Evolutionary conservation across 2,888 invertebrate genomes (phyloP).

Genomic region (Sesia bembeciformis): DNA sequence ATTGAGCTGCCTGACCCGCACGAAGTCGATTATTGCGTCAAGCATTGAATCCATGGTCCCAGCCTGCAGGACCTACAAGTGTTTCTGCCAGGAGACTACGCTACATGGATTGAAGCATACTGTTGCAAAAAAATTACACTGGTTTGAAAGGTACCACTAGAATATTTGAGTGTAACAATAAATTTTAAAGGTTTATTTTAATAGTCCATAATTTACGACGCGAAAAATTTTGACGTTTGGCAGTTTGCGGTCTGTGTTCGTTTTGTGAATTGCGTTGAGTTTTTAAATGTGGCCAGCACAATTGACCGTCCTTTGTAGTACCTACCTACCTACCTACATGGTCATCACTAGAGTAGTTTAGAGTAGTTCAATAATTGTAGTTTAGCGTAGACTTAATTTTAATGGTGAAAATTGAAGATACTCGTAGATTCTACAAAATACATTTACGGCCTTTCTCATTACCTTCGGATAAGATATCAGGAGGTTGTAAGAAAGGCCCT

Average conservation of each 20-base stretch:
- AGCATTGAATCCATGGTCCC: constrained; percentile 29
- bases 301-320: no score
- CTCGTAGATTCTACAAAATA: no score
- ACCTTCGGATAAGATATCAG: no score
- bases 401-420: no score
- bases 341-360: no score
- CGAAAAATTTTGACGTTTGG: not conserved
- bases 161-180: not conserved
- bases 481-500: no score
- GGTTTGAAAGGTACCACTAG: constrained; percentile 43
- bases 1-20: constrained; percentile 42
- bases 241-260: not conserved
- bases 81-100: constrained; percentile 55
- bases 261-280: not conserved
- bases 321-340: no score
- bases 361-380: no score
- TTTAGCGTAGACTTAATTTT: no score
- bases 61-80: constrained; percentile 30
- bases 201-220: not conserved
- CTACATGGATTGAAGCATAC: constrained; percentile 64
- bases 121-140: constrained; percentile 48
- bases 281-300: not conserved
- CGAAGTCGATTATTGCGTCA: constrained; percentile 32
- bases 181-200: not conserved
- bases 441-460: no score